Percentiles rank a stretch among this genome's conserved stretches.
These are phyloP conservation scores for Proisotoma minuta DNA, from an alignment of 2,888 invertebrate genomes.

Conservation along the genomic window DNA sequence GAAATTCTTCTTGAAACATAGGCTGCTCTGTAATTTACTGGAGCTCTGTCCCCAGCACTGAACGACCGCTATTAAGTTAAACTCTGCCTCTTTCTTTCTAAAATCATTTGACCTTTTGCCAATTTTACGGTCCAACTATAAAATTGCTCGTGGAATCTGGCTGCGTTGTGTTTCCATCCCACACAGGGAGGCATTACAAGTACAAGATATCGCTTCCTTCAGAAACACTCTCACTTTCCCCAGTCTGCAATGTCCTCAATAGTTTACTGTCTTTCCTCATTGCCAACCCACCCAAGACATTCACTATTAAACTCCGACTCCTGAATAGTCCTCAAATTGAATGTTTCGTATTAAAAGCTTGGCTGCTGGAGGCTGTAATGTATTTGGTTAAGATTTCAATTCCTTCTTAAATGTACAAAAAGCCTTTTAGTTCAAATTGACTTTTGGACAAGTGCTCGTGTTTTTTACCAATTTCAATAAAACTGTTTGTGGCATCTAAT, in stretches of 20 bases:
- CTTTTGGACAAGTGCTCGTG: too few species aligned
- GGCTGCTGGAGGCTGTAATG: too few species aligned
- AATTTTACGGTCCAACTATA: constrained; percentile 44
- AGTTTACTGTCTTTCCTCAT: too few species aligned
- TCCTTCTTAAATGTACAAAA: too few species aligned
- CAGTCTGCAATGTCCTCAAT: too few species aligned
- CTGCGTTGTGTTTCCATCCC: too few species aligned
- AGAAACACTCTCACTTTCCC: not conserved
- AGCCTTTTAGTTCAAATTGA: too few species aligned
- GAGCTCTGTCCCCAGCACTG: constrained; percentile 2
- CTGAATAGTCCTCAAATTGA: not conserved
- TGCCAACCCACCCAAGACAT: not conserved
- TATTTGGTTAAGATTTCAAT: too few species aligned
- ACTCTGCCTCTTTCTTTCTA: constrained; percentile 16
- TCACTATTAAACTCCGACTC: not conserved
- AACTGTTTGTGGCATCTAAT: too few species aligned
- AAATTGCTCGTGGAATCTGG: constrained; percentile 33
- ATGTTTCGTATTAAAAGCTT: too few species aligned
- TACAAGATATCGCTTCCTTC: constrained; percentile 3
- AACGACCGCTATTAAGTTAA: constrained; percentile 17
- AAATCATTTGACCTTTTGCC: constrained; percentile 46
- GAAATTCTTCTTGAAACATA: constrained; percentile 19
- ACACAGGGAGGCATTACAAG: constrained; percentile 9
- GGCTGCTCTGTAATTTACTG: constrained; percentile 15
- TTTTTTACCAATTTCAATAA: too few species aligned